These are phyloP conservation scores for Zaprionus ornatus DNA, from an alignment of 1,140 invertebrate genomes.

Conservation along the genomic window DNA sequence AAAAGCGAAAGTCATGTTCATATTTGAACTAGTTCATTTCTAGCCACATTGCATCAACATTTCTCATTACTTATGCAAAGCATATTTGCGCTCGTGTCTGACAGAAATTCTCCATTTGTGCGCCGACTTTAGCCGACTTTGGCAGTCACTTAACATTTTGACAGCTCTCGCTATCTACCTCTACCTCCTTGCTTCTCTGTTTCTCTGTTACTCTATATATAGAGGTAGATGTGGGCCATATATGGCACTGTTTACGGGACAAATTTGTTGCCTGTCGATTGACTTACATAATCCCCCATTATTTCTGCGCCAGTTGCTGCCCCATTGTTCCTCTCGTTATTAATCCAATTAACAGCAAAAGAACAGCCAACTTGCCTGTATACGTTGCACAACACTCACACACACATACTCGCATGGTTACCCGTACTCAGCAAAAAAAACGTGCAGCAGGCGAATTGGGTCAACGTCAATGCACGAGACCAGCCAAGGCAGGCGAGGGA, in stretches of 20 bases:
- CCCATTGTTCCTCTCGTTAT: conserved; percentile 76
- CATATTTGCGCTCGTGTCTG: background rate
- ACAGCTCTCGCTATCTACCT: conserved; percentile 23
- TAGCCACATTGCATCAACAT: background rate
- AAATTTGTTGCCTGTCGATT: conserved; percentile 37
- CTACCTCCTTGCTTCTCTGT: background rate
- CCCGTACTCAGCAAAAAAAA: conserved; percentile 21
- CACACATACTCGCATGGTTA: background rate
- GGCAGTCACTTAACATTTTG: conserved; percentile 33
- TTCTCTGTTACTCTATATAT: background rate
- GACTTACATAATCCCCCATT: conserved; percentile 65
- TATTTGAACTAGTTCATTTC: conserved; percentile 21
- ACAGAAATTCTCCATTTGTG: conserved; percentile 19
- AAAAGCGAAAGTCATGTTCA: conserved; percentile 2
- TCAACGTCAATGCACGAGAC: conserved; percentile 40
- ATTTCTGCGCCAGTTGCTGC: conserved; percentile 53
- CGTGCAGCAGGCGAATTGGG: conserved; percentile 41
- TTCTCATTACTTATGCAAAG: conserved; percentile 9
- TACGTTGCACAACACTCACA: conserved; percentile 24
- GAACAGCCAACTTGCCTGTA: conserved; percentile 47
- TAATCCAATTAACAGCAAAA: conserved; percentile 74
- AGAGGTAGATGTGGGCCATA: conserved; percentile 11
- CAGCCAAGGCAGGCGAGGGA: background rate
- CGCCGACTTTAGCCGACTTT: conserved; percentile 8
- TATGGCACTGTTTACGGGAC: conserved; percentile 12